A percentile compares a stretch with the other conserved stretches of the same genome.
These are phyloP conservation scores for Trichopria drosophilae DNA, from an alignment of 2,888 invertebrate species.

Conservation along the genomic window DNA sequence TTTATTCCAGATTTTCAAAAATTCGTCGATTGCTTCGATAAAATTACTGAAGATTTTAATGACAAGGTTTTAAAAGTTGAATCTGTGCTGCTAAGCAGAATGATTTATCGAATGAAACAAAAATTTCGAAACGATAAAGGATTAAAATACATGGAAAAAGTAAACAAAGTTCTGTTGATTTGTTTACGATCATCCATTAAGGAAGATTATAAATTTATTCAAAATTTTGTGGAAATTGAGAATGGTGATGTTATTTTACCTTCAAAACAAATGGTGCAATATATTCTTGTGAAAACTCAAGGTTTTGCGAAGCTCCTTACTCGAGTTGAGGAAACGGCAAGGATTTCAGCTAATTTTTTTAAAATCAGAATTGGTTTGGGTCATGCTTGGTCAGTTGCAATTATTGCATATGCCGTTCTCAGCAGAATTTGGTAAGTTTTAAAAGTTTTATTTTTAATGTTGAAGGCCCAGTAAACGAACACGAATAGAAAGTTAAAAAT, in stretches of 20 bases:
- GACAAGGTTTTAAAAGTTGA: slow-evolving; percentile 63
- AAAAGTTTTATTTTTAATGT: neutral
- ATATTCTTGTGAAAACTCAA: slow-evolving; percentile 62
- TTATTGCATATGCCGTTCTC: slow-evolving; percentile 62
- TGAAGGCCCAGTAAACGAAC: no score
- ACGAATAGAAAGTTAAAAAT: no score
- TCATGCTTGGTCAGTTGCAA: slow-evolving; percentile 63
- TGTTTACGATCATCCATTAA: slow-evolving; percentile 60
- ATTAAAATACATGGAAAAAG: slow-evolving; percentile 62
- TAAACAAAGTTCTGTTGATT: slow-evolving; percentile 61
- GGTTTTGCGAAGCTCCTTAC: slow-evolving; percentile 64
- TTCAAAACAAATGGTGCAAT: slow-evolving; percentile 66
- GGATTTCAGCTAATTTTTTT: slow-evolving; percentile 61
- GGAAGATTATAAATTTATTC: slow-evolving; percentile 54
- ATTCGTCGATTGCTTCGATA: slow-evolving; percentile 37
- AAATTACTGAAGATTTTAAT: slow-evolving; percentile 40
- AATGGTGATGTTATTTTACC: slow-evolving; percentile 59
- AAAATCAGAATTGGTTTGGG: slow-evolving; percentile 62
- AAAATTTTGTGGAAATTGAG: slow-evolving; percentile 39
- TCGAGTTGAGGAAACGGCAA: slow-evolving; percentile 60
- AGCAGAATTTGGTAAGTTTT: slow-evolving; percentile 61
- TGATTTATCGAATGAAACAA: slow-evolving; percentile 64
- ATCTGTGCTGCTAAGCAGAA: slow-evolving; percentile 62
- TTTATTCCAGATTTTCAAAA: slow-evolving; percentile 37
- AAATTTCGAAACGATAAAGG: slow-evolving; percentile 66